Base-by-base conservation (phyloP, 1,140 invertebrate genomes). In the Oppia nitens region DNA sequence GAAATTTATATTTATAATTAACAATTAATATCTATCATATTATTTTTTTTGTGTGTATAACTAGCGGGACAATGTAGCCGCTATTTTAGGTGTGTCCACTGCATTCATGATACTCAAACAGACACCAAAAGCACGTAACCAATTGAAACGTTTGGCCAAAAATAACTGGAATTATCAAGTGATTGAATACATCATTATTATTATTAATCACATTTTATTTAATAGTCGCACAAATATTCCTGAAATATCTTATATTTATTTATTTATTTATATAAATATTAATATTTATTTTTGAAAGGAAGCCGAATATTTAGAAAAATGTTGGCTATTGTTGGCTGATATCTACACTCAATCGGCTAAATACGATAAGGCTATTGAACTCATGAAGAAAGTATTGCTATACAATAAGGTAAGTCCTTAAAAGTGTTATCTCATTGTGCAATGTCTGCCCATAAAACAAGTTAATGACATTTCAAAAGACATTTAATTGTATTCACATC, bases 261-360 rank as follows among this genome's bases (percentile, higher is more conserved):
- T 29, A 26, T n/a, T 29, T 55, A 47, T 12, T n/a, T n/a, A n/a
- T n/a, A n/a, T n/a, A n/a, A n/a, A n/a, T n/a, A n/a, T n/a, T 47
- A 49, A 57, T 24, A 27, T 29, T 23, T 21, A 27, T 11, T 24
- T 26, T 28, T 53, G 59, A 17, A 45, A 75, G 71, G 91, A 97
- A 66, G 90, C 91, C 0, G 91, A 97, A 67, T 93, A 95, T 69
- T 74, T 98, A 45, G 93, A 98, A 73, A 81, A 83, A 61, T 88
- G 87, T 69, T 98, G 93, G 94, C 68, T 98, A 3, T 73, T 97
- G 3, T 73, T 95, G 20, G 85, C 89, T 0, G 91, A 96, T 62
- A 84, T 90, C 64, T 94, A 95, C 69, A 82, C 93, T 26, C 85
- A 85, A 59, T 69, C 84, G 21, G 82, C 80, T 23, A 91, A 95